Evolutionary conservation across 1,140 invertebrate species (phyloP).

Genomic region (Nasonia giraulti): DNA sequence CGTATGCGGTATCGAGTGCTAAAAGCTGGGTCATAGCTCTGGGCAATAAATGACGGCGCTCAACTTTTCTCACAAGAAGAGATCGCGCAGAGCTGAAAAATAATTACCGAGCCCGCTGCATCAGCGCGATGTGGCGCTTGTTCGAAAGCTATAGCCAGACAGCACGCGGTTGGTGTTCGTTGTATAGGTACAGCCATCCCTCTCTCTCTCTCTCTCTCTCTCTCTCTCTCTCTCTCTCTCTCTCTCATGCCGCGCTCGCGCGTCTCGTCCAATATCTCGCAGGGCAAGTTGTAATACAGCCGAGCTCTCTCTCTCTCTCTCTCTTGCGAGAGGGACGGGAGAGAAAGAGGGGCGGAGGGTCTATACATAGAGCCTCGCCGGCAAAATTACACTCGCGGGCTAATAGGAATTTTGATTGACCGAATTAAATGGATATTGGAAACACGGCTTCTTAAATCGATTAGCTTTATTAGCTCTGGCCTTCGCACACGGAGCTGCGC

Average conservation of each 20-base stretch:
- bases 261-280: slow-evolving; percentile 64
- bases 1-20: neutral
- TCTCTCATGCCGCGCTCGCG: slow-evolving; percentile 39
- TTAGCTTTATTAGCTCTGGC: slow-evolving; percentile 66
- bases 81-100: neutral
- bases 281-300: slow-evolving; percentile 68
- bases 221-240: neutral
- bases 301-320: too few relatives aligned
- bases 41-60: neutral
- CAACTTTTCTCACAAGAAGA: neutral
- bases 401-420: slow-evolving; percentile 75
- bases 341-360: neutral
- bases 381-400: slow-evolving; percentile 69
- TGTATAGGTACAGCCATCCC: neutral
- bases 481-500: slow-evolving; percentile 21
- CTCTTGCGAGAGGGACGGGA: slow-evolving; percentile 40
- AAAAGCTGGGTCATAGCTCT: neutral
- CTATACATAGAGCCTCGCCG: slow-evolving; percentile 58
- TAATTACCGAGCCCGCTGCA: slow-evolving; percentile 16
- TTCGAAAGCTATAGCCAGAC: neutral
- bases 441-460: slow-evolving; percentile 67
- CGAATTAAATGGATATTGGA: slow-evolving; percentile 74
- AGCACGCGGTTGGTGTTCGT: neutral
- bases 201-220: neutral
- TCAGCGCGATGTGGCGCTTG: neutral